Base-by-base conservation (phyloP, 2,797 vertebrate genomes). In the Pangasius sanitwongsei region DNA sequence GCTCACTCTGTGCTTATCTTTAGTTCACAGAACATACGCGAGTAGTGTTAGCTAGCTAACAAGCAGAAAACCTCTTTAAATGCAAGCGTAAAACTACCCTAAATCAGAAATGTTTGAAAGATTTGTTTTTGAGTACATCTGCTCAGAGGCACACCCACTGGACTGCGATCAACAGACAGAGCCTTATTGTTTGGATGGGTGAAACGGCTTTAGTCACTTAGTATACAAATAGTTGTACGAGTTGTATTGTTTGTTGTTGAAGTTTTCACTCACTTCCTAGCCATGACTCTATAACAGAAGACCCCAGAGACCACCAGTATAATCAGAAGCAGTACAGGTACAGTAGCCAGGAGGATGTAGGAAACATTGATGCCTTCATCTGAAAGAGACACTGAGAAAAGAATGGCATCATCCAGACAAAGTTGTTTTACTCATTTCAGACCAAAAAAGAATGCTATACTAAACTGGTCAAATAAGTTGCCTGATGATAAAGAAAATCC, bases 331-430 rank as follows among this genome's bases (percentile, higher is more conserved):
- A 98, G 89, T 41, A 96, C 94, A 28, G 97, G 96, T 65, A 98
- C 90, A 57, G 96, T 95, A 63, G 96, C 96, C 87, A 97, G 95
- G 4, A 99, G 95, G 93, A 98, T 94, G 94, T 97, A 97, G 92
- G 95, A 94, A 86, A 98, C 91, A 89, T 95, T 94, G 88, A 95
- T 92, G 31, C 80, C 82, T 85, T 94, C 91, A 87, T 96, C 97
- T 96, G 96, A 93, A 87, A 95, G 86, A 89, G 95, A 96, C 2
- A 96, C 95, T 95, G 90, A 92, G 55, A 23, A 53, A 67, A 67
- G 5, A 20, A 70, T 83, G 37, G 41, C 59, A 85, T 85, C n/a
- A 70, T 31, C 31, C 48, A 85, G 13, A 55, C 13, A 48, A 63
- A 23, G 4, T 3, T 37, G 18, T 15, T 55, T 69, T 25, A 25